Base-by-base conservation (phyloP, 1,140 invertebrate genomes). In the Apocrypta bakeri region DNA sequence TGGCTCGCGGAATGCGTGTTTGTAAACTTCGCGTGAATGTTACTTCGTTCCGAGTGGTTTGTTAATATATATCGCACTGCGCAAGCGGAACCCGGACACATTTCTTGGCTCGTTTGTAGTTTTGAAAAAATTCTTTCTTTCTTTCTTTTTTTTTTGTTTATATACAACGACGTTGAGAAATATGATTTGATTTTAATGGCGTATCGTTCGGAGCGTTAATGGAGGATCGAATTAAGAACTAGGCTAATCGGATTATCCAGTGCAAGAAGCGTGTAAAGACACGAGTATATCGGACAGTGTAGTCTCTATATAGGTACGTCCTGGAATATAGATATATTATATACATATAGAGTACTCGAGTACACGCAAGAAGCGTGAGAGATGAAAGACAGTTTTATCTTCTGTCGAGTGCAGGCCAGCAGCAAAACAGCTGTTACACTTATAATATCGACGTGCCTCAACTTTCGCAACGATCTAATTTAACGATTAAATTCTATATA, bases 341-440 rank as follows among this genome's bases (percentile, higher is more conserved):
- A n/a, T n/a, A n/a, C n/a, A n/a, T n/a, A n/a, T n/a, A n/a, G n/a
- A n/a, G 29, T 40, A n/a, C 33, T 77, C 31, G 29, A 14, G 27
- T 8, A 31, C 27, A 21, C 29, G 25, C 61, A 21, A 75, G 48
- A 66, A 66, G 61, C 33, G n/a, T 24, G 56, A 33, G 56, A 63
- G 48, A 61, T 76, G 66, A 79, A 71, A 71, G 77, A 68, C 77
- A 12, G 64, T 79, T 71, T 79, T 40, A 79, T 79, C 77, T 56
- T 68, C 37, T 24, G 40, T 25, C n/a, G 40, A 31, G 48, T 63
- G 48, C 33, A 24, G 33, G 64, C 40, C 31, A 21, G 14, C 27
- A 29, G 14, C 12, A 25, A 25, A 66, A 76, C 56, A 64, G 74
- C 74, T 76, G 48, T 63, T 76, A 21, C 56, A 68, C 63, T 78